Base-by-base conservation (phyloP, 2,113 vertebrate genomes). In the Salvator merianae region DNA sequence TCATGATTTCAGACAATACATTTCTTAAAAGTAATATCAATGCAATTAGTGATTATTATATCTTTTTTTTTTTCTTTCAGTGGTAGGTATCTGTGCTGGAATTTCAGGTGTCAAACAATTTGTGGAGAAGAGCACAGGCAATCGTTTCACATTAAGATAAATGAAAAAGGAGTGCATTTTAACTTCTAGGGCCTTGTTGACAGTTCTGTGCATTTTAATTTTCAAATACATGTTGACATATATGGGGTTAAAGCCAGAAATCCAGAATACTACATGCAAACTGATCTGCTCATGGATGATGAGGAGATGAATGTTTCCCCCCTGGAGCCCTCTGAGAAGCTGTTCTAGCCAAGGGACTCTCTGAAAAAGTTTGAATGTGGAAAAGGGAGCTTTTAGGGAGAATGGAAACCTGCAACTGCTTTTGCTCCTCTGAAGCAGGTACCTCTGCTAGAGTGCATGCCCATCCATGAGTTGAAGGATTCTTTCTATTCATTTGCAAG, bases 131-230 rank as follows among this genome's bases (percentile, higher is more conserved):
- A 88, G 93, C 95, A 92, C 89, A 92, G 86, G 90, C 94, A 94
- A 91, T 93, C 16, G 10, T 53, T 53, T 53, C 16, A 53, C 16
- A 92, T 89, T 87, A 90, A 91, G 91, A 80, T 87, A 88, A n/a
- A 32, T n/a, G n/a, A 30, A 68, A 68, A 68, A n/a, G 30, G 7
- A 32, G 77, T 32, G 47, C 18, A 55, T 53, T 53, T 53, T 53
- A 16, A 32, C 14, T n/a, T 36, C 85, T 89, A 94, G 95, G 93
- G 86, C 93, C 91, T 66, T 77, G 79, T 92, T 95, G 0, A 83
- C 93, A 91, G 79, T n/a, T 84, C 91, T 95, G 94, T 88, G 95
- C 94, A 95, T 96, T 96, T 96, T 95, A 93, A 95, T 95, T 95
- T 91, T 28, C 36, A 94, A 95, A 93, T 93, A 91, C 94, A 90